Conservation (phyloP, 2,888 invertebrate genomes). For the Terebella lapidaria region DNA sequence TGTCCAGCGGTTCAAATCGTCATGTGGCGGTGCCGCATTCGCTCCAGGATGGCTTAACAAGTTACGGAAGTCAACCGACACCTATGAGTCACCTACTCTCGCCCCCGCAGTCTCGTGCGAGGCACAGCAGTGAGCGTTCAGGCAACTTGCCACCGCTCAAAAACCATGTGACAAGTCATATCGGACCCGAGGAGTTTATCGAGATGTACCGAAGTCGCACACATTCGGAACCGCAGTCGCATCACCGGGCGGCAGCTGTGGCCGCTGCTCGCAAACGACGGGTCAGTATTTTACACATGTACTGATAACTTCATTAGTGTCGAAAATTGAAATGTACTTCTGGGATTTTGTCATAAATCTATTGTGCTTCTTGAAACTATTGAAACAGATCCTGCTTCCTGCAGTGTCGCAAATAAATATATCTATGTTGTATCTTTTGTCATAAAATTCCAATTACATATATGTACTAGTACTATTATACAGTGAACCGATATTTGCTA, state of each 20-base stretch:
- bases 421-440: too few species aligned
- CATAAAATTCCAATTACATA: too few species aligned
- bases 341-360: too few species aligned
- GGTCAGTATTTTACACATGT: background rate
- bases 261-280: background rate
- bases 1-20: background rate
- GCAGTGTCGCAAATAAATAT: too few species aligned
- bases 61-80: background rate
- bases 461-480: too few species aligned
- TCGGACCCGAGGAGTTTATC: slow-evolving; percentile 15
- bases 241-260: background rate
- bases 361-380: too few species aligned
- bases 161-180: too few species aligned
- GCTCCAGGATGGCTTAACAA: background rate
- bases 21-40: background rate
- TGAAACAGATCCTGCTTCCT: too few species aligned
- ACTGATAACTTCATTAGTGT: too few species aligned
- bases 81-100: slow-evolving; percentile 6
- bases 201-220: slow-evolving; percentile 26
- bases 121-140: background rate
- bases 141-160: too few species aligned
- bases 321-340: too few species aligned
- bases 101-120: background rate
- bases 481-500: too few species aligned
- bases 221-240: slow-evolving; percentile 21